Base-by-base conservation (phyloP, 1,140 invertebrate species). In the Platyscapa corneri region DNA sequence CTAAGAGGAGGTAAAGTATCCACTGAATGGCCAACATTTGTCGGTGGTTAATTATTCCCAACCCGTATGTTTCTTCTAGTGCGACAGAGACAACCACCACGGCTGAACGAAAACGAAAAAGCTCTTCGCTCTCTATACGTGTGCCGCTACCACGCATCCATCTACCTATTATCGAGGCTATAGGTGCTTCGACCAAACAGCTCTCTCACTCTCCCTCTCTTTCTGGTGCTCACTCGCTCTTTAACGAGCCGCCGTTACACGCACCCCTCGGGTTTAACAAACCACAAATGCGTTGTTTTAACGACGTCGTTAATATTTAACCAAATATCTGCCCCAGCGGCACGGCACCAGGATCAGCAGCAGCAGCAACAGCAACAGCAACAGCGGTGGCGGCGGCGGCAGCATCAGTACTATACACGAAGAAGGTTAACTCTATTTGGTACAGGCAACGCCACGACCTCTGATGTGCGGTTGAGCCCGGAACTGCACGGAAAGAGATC, bases 261-360 rank as follows among this genome's bases (percentile, higher is more conserved):
- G 64, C 79, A 77, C 60, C 84, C 84, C 79, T 82, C 81, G 86
- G 88, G 85, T 90, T 92, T 92, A 93, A 93, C 91, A 91, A 92
- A 93, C 92, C 92, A 91, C 92, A 93, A 93, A 93, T 92, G 92
- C 90, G 91, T 92, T 93, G 91, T 91, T 93, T 93, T 93, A 93
- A 93, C 92, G 92, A 93, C 91, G 90, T 92, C 92, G 90, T 93
- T 93, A 93, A 93, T 93, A 93, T 93, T 93, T 92, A 93, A 93
- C 91, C 88, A 92, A 93, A 93, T 93, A 92, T 91, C 90, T 90
- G 83, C 83, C 78, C 87, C 82, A 39, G 46, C 37, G 23, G 72
- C 74, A 39, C 7, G 34, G 34, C 67, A 12, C 20, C 27, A 30
- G 42, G 3, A 49, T 60, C 64, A 27, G 64, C 30, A 42, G 60